Evolutionary conservation across 1,140 invertebrate genomes (phyloP).

Genomic region (Drosophila virilis): DNA sequence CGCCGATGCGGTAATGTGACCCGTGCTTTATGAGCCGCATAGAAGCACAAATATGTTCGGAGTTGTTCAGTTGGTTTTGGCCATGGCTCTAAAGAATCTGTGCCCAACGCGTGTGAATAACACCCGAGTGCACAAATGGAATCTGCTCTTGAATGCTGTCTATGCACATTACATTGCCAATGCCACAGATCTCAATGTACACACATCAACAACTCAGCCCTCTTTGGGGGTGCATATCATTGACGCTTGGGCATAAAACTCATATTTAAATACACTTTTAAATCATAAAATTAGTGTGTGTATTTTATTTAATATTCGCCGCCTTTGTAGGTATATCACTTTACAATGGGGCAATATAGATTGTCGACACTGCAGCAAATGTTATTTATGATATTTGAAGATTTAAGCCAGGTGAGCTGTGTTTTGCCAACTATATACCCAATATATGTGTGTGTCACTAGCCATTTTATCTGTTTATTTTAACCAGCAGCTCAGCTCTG

Average conservation of each 20-base stretch:
- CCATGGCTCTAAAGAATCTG: conserved; percentile 34
- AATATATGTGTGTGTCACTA: conserved; percentile 5
- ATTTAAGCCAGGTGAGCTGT: conserved; percentile 38
- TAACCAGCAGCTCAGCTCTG: background rate
- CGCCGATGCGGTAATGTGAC: background rate
- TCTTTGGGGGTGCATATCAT: too few species aligned
- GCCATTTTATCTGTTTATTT: background rate
- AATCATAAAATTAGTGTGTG: conserved; percentile 1
- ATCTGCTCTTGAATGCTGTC: conserved; percentile 35
- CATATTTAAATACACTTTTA: background rate
- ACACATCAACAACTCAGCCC: too few species aligned
- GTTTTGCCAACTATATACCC: background rate
- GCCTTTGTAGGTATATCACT: conserved; percentile 31
- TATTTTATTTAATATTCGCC: background rate
- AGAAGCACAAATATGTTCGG: conserved; percentile 33
- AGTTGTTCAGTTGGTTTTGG: conserved; percentile 31
- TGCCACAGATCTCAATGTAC: conserved; percentile 12
- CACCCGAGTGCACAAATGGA: conserved; percentile 13
- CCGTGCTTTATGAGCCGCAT: conserved; percentile 35
- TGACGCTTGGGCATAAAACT: too few species aligned
- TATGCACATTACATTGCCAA: conserved; percentile 35
- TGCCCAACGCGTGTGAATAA: conserved; percentile 37
- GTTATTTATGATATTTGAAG: conserved; percentile 32
- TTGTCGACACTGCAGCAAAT: conserved; percentile 26
- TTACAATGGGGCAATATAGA: conserved; percentile 24